Evolutionary conservation across 1,140 invertebrate genomes (phyloP).

Genomic region (Drosophila azteca): DNA sequence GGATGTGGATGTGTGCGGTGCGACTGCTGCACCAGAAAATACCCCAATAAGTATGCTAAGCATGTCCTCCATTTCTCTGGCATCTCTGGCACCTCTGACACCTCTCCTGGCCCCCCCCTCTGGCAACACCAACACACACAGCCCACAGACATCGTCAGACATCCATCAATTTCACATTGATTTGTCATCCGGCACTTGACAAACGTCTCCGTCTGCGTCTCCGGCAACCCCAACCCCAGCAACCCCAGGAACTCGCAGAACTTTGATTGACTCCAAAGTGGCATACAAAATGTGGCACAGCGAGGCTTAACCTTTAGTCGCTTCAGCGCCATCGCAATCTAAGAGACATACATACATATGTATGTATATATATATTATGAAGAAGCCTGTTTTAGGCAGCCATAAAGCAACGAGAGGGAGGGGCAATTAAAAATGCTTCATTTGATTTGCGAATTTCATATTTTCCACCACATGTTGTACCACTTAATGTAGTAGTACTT

Average conservation of each 20-base stretch:
- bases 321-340: too few relatives aligned
- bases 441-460: too few relatives aligned
- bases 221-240: too few relatives aligned
- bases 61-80: constrained; percentile 40
- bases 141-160: constrained; percentile 31
- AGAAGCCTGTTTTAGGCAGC: too few relatives aligned
- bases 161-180: constrained; percentile 68
- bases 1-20: background rate
- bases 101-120: background rate
- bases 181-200: constrained; percentile 36
- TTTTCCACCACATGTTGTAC: too few relatives aligned
- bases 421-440: too few relatives aligned
- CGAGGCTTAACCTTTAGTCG: too few relatives aligned
- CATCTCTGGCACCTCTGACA: background rate
- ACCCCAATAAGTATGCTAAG: constrained; percentile 77
- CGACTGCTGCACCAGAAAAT: constrained; percentile 54
- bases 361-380: too few relatives aligned
- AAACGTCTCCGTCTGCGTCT: background rate
- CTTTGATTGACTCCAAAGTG: constrained; percentile 12
- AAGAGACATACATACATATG: too few relatives aligned
- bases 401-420: too few relatives aligned
- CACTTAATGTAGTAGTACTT: too few relatives aligned
- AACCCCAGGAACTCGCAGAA: constrained; percentile 1
- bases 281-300: background rate
- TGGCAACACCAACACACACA: background rate